Base-by-base conservation (phyloP, 2,113 vertebrate species). In the Peromyscus polionotus region DNA sequence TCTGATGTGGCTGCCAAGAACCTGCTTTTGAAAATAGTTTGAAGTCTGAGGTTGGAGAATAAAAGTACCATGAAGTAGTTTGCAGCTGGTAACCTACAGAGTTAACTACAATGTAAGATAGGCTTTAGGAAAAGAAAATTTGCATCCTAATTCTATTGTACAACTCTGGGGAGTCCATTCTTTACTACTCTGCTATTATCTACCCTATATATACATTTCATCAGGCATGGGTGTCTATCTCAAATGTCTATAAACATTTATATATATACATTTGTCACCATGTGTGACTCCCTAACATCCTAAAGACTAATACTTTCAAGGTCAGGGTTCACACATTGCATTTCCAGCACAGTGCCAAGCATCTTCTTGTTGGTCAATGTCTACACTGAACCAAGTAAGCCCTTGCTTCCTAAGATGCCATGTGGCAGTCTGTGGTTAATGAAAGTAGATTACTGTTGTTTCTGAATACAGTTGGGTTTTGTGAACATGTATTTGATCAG, bases 101-200 rank as follows among this genome's bases (percentile, higher is more conserved):
- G 31, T 76, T 94, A 96, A 61, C 31, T 88, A 59, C 39, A 26
- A 36, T 95, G 92, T 96, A 89, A 96, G 36, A n/a, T 45, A 70
- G 61, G 42, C 73, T 91, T 87, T 28, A 63, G 59, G 61, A 87
- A 57, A 77, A 80, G 63, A 48, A 67, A 16, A 31, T 75, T 92
- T 96, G 68, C n/a, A 33, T 89, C 68, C 22, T 54, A 14, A 90
- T 86, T 89, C 31, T 84, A 0, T 85, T 77, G 63, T n/a, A 76
- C 70, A 90, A 93, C n/a, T 94, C 17, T 19, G 45, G 45, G n/a
- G 39, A 51, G 28, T 75, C 73, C 33, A 42, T 72, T 86, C 63
- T 85, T 63, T 68, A 75, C 12, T 22, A 51, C 0, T 86, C 3
- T 65, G 16, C 39, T 76, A 13, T 22, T 75, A n/a, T 75, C 57